Conservation (phyloP, 2,888 invertebrate species). For the Himalopsyche anomala region DNA sequence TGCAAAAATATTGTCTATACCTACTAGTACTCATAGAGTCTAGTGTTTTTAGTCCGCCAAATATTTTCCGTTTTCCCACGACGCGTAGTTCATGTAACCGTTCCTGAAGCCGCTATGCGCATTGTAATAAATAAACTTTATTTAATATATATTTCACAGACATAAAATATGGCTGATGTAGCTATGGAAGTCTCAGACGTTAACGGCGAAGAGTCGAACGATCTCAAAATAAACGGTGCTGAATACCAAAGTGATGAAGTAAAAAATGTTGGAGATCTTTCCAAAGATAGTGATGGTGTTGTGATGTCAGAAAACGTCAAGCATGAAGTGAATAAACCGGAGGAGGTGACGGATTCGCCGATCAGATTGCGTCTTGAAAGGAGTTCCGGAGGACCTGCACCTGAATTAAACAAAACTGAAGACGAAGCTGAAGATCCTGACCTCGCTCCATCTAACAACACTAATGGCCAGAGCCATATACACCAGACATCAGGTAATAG, state of each 20-base stretch:
- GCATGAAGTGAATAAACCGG: conserved; percentile 23
- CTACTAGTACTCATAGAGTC: not conserved
- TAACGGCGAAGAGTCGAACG: conserved; percentile 53
- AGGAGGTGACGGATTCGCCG: conserved; percentile 42
- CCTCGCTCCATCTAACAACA: conserved; percentile 34
- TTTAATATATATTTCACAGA: conserved; percentile 46
- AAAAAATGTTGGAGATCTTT: conserved; percentile 51
- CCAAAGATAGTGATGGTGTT: conserved; percentile 53
- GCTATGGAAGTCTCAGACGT: conserved; percentile 53
- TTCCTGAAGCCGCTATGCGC: conserved; percentile 36
- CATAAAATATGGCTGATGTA: conserved; percentile 62
- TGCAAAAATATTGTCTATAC: conserved; percentile 45
- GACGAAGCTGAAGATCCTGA: conserved; percentile 32
- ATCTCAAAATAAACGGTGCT: conserved; percentile 58
- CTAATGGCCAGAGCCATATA: conserved; percentile 29
- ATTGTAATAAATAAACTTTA: not conserved
- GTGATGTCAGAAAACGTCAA: conserved; percentile 17
- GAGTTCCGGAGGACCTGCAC: not conserved
- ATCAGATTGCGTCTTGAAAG: conserved; percentile 50
- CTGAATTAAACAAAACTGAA: conserved; percentile 36
- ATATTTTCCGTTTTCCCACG: conserved; percentile 62
- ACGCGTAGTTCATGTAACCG: conserved; percentile 61
- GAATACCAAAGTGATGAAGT: conserved; percentile 49
- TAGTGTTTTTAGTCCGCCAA: conserved; percentile 59
- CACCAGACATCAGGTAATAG: not conserved